Conservation (phyloP, 1,140 invertebrate genomes). For the Leptinotarsa texana region DNA sequence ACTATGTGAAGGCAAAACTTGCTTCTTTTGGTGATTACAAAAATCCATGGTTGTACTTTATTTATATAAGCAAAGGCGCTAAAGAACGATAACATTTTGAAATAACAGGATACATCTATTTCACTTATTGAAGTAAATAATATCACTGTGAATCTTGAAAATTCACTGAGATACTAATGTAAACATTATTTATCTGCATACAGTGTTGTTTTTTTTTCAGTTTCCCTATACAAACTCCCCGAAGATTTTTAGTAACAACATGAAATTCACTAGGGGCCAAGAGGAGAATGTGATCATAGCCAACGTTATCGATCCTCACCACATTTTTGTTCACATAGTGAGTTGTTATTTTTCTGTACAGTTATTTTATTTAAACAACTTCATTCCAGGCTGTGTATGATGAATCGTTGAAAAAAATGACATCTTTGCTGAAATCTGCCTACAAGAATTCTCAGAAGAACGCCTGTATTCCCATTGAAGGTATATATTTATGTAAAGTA, state of each 20-base stretch:
- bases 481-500: neutral
- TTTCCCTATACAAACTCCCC: neutral
- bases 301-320: constrained; percentile 38
- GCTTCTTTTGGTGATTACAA: no score
- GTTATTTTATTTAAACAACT: neutral
- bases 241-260: constrained; percentile 32
- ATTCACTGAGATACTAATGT: no score
- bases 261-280: constrained; percentile 35
- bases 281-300: constrained; percentile 34
- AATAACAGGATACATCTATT: no score
- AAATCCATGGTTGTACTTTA: no score
- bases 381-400: constrained; percentile 26
- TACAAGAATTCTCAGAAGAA: constrained; percentile 16
- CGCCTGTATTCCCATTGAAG: constrained; percentile 35
- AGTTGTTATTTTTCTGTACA: constrained; percentile 3
- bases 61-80: no score
- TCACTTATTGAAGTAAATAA: neutral
- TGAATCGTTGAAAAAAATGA: constrained; percentile 31
- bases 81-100: no score
- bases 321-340: constrained; percentile 42
- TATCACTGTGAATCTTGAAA: neutral
- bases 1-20: no score
- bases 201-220: constrained; percentile 1
- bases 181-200: neutral
- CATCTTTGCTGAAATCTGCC: constrained; percentile 22